These are phyloP conservation scores for Sphaeramia orbicularis DNA, from an alignment of 2,797 vertebrate species.

Conservation along the genomic window DNA sequence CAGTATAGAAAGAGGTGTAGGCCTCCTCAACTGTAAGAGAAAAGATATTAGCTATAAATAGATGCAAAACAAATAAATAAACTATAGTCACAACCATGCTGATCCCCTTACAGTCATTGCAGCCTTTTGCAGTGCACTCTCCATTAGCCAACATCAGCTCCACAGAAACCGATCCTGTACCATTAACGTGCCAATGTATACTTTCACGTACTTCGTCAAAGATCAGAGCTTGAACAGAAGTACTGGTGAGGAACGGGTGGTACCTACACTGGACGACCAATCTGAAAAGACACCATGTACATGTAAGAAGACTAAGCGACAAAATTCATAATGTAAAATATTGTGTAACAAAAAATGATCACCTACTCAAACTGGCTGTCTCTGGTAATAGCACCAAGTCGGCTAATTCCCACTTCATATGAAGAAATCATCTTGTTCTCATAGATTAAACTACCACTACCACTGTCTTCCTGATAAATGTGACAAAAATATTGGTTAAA, in stretches of 20 bases:
- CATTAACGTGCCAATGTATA: too few relatives aligned
- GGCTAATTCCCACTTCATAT: conserved; percentile 61
- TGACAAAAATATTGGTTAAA: not conserved
- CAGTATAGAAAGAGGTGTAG: conserved; percentile 74
- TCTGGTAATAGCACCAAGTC: conserved; percentile 76
- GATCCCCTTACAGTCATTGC: conserved; percentile 62
- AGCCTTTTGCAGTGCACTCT: conserved; percentile 73
- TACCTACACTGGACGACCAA: conserved; percentile 76
- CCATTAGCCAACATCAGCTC: conserved; percentile 76
- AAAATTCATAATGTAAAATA: not conserved
- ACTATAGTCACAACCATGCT: not conserved
- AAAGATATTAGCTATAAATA: conserved; percentile 16
- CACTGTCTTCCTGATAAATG: conserved; percentile 68
- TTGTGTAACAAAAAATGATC: not conserved
- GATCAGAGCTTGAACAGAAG: conserved; percentile 49
- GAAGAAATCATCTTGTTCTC: conserved; percentile 77
- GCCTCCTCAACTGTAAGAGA: conserved; percentile 61
- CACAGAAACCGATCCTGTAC: conserved; percentile 52
- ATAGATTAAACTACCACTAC: conserved; percentile 73
- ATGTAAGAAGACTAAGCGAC: not conserved
- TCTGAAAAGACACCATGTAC: conserved; percentile 48
- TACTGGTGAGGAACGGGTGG: too few relatives aligned
- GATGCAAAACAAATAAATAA: conserved; percentile 5
- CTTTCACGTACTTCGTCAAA: too few relatives aligned
- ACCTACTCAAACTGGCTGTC: conserved; percentile 78